These are phyloP conservation scores for Cyanoramphus novaezelandiae DNA, from an alignment of 2,113 vertebrate genomes.

Conservation along the genomic window DNA sequence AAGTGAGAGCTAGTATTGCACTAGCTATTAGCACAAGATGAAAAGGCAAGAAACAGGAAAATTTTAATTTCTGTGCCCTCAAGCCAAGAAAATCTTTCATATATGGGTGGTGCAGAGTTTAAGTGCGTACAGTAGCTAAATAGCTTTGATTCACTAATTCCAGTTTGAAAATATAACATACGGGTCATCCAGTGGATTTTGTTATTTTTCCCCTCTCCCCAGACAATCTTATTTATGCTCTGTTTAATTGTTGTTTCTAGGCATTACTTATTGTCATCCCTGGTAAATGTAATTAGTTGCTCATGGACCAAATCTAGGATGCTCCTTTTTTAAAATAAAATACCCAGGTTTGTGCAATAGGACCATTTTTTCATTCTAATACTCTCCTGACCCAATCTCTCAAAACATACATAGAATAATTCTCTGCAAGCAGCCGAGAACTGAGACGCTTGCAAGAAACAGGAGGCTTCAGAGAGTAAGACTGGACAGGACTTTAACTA, in stretches of 20 bases:
- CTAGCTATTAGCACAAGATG: not conserved
- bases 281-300: not conserved
- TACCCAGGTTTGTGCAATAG: not conserved
- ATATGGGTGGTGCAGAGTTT: not conserved
- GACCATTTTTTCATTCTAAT: not conserved
- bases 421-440: not conserved
- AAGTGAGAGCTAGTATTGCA: not conserved
- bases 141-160: not conserved
- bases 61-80: not conserved
- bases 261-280: slow-evolving; percentile 16
- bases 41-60: not conserved
- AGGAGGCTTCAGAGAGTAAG: not conserved
- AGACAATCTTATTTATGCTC: slow-evolving; percentile 25
- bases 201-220: not conserved
- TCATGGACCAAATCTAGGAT: not conserved
- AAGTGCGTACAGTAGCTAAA: not conserved
- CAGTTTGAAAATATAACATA: not conserved
- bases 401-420: not conserved
- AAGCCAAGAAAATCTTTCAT: not conserved
- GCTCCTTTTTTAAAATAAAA: not conserved
- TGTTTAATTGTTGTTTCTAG: slow-evolving; percentile 47
- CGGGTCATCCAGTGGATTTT: not conserved
- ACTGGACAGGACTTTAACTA: not conserved
- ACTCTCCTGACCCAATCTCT: not conserved
- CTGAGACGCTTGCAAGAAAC: not conserved